These are phyloP conservation scores for Myrmecobius fasciatus DNA, from an alignment of 2,113 vertebrate species.

Conservation along the genomic window DNA sequence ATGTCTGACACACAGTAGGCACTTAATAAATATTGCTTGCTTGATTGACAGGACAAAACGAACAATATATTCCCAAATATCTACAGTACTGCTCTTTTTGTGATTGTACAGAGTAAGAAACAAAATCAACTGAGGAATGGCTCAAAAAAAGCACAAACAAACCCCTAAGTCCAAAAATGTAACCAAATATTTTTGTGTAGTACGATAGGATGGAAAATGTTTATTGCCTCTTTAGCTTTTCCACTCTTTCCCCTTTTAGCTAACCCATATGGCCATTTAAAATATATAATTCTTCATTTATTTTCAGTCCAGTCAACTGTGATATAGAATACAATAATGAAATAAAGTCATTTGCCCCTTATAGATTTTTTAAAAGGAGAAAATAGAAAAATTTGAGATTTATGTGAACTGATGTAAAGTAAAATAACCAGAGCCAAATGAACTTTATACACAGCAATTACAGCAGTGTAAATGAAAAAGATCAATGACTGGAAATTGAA, in stretches of 20 bases:
- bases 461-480: not conserved
- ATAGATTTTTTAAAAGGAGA: not conserved
- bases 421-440: not conserved
- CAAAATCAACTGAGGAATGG: not conserved
- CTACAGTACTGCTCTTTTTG: not conserved
- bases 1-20: too few relatives aligned
- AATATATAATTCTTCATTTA: constrained; percentile 29
- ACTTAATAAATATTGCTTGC: too few relatives aligned
- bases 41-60: too few relatives aligned
- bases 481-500: not conserved
- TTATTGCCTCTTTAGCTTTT: not conserved
- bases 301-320: constrained; percentile 21
- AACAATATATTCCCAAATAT: too few relatives aligned
- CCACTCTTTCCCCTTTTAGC: not conserved
- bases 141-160: too few relatives aligned
- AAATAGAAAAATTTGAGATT: not conserved
- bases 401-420: not conserved
- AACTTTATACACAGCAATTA: not conserved
- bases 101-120: not conserved
- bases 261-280: not conserved
- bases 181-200: not conserved
- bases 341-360: not conserved
- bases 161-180: too few relatives aligned
- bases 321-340: constrained; percentile 4
- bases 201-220: not conserved